Evolutionary conservation across 2,113 vertebrate genomes (phyloP), one percentile per base, ranked within the genome.

Genomic region (Perca schrenkii): DNA sequence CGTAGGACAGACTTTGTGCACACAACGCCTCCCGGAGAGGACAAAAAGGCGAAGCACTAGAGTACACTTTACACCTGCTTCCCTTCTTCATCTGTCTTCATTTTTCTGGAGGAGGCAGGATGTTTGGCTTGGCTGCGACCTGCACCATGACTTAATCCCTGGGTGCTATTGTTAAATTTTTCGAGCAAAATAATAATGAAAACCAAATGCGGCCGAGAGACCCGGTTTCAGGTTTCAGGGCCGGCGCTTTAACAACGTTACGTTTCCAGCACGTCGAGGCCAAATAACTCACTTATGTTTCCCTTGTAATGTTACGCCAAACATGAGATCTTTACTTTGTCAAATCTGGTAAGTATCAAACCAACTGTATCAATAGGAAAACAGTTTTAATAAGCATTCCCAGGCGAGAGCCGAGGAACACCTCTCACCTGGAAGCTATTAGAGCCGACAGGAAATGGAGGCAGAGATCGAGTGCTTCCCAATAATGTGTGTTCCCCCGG

Each of bases 321-420:
- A 95, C 92, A 94, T 94, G 94, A 95, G 91, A 94, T 94, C 93
- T 94, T 95, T 93, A 92, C 91, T 95, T 93, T 94, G 94, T 95
- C 95, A 93, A 86, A 95, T 81, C 90, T 92, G 93, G 89, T 92
- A 74, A 95, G 90, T 83, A 93, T 95, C 94, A 94, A 95, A 91
- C 93, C 93, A 90, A 92, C 90, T 90, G 90, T 90, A 94, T 93
- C 93, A 86, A 94, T 93, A 93, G 86, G 89, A 94, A 94, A 94
- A 93, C 91, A 89, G 90, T 90, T 94, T 94, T 94, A 94, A 94
- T 94, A 93, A 92, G 88, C 90, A 82, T 89, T 93, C 93, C 93
- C 92, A 85, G 85, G 91, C 87, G 89, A 70, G 85, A 64, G 50
- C 79, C 0, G 67, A 88, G 88, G 77, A 93, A 89, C 92, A 93